Base-by-base conservation (phyloP, 1,140 invertebrate genomes). In the Drosophila dunni region DNA sequence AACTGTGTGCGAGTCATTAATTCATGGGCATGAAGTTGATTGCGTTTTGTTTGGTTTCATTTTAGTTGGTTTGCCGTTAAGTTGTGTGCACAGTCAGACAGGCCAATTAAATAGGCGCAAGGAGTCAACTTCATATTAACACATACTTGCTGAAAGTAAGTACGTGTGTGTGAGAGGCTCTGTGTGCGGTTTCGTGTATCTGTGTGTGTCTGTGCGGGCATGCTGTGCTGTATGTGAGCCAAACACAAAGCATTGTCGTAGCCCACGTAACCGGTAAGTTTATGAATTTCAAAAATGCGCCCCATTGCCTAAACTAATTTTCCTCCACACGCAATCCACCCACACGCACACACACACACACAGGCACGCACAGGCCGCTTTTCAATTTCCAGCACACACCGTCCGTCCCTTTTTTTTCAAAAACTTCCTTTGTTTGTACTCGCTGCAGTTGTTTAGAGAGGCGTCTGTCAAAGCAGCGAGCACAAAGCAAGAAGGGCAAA, bases 11-110 rank as follows among this genome's bases (percentile, higher is more conserved):
- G 64, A 54, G 72, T 88, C 79, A 88, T 88, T 88, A 89, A 88
- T 88, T 89, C 83, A 88, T 89, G 77, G 88, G 84, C 83, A 88
- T 80, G 83, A 89, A 83, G 80, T 78, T 83, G 73, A 89, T 89
- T 80, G 86, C 76, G 51, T 68, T 81, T 44, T 75, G 79, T 73
- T 79, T 66, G 44, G 69, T 64, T 69, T 69, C 48, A 57, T 62
- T 63, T 73, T 63, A 56, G 40, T 65, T 65, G 36, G 36, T 34
- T 45, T 56, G 36, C 36, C 36, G 13, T 40, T 57, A 42, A 56
- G 46, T 60, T 67, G 60, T 70, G 17, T 63, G 33, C 34, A 68
- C 24, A 61, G 44, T 24, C 29, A 67, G 64, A 61, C 40, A 69
- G 51, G 72, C 72, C 72, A 75, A 75, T 75, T 75, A 58, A 69